A percentile compares a stretch with the other conserved stretches of the same genome.
These are phyloP conservation scores for Molanna angustata DNA, from an alignment of 2,888 invertebrate genomes.

Conservation along the genomic window DNA sequence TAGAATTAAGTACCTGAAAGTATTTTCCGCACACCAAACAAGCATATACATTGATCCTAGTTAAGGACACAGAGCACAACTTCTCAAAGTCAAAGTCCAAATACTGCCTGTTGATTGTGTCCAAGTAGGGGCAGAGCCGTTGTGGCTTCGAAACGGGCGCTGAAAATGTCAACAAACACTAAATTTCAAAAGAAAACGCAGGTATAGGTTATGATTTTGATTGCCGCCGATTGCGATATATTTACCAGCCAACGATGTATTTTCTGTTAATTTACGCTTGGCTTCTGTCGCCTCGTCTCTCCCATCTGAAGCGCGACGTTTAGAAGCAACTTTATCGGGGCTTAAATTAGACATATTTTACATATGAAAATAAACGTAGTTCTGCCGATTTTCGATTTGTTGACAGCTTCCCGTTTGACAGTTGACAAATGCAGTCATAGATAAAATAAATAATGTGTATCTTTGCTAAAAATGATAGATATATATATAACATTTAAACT, in stretches of 20 bases:
- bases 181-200: conserved; percentile 1
- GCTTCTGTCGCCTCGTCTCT: not conserved
- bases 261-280: conserved; percentile 13
- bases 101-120: conserved; percentile 95
- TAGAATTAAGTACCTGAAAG: conserved; percentile 57
- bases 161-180: conserved; percentile 8
- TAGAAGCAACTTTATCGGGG: no score
- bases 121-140: conserved; percentile 91
- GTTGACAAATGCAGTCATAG: no score
- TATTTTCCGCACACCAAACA: conserved; percentile 99
- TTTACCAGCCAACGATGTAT: conserved; percentile 2
- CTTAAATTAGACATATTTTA: no score
- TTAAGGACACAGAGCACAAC: conserved; percentile 94
- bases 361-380: no score
- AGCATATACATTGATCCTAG: conserved; percentile 98
- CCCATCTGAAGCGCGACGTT: not conserved
- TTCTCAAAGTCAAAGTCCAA: conserved; percentile 99
- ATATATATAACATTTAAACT: no score
- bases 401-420: no score
- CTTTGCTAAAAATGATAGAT: no score
- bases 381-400: no score
- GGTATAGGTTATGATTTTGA: not conserved
- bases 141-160: conserved; percentile 38
- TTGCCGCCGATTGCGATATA: not conserved
- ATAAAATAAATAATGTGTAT: no score